Conservation (phyloP, 2,797 vertebrate species). For the Sebastes alutus region DNA sequence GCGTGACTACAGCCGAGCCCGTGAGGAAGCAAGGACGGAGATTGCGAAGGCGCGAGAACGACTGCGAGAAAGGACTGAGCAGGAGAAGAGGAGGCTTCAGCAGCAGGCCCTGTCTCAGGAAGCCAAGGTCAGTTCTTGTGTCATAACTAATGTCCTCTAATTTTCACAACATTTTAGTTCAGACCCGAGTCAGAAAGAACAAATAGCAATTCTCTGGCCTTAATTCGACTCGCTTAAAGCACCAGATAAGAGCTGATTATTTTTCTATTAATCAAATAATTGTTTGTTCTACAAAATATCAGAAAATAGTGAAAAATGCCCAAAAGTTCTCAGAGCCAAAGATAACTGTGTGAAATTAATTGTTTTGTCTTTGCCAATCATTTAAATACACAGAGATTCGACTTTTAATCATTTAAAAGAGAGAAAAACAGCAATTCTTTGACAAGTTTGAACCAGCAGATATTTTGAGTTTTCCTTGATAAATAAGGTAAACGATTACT, state of each 20-base stretch:
- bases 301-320: background rate
- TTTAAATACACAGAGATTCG: background rate
- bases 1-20: slow-evolving; percentile 89
- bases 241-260: background rate
- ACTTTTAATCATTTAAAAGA: background rate
- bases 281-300: background rate
- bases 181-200: background rate
- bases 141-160: background rate
- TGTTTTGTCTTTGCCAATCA: background rate
- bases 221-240: background rate
- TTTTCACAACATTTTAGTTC: background rate
- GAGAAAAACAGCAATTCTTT: background rate
- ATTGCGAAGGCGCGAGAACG: slow-evolving; percentile 89
- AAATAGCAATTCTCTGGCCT: background rate
- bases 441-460: background rate
- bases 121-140: slow-evolving; percentile 78
- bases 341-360: background rate
- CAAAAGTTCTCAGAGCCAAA: background rate
- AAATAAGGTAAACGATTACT: rapidly evolving
- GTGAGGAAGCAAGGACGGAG: slow-evolving; percentile 91
- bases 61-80: slow-evolving; percentile 88
- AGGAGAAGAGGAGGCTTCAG: slow-evolving; percentile 90
- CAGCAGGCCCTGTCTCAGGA: slow-evolving; percentile 86
- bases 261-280: background rate
- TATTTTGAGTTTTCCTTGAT: background rate